Percentiles rank a stretch among this genome's conserved stretches.
phyloP scores from a whole-genome alignment of 2,797 vertebrate species.

The Phoebastria nigripes region DNA sequence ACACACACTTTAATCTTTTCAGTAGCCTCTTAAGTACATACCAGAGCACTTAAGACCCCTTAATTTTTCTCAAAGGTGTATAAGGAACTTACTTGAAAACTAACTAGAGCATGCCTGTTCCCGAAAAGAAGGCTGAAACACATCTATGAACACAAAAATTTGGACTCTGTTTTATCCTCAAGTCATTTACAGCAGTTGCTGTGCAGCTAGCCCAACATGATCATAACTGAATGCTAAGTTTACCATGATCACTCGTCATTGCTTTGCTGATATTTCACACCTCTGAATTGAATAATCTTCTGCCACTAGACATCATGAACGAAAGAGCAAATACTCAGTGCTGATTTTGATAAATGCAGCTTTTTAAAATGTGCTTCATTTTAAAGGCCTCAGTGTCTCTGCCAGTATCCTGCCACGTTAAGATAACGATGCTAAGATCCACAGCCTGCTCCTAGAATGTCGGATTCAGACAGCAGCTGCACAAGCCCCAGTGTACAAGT shows the following conservation, averaged over 20 bases:
- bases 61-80: not conserved
- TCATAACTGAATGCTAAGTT: accelerated
- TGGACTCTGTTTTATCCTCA: accelerated
- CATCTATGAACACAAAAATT: accelerated
- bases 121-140: too few relatives aligned
- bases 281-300: not conserved
- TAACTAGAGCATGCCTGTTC: not conserved
- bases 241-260: accelerated
- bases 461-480: not conserved
- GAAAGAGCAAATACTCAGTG: not conserved
- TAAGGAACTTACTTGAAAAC: not conserved
- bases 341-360: not conserved
- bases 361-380: not conserved
- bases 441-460: not conserved
- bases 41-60: accelerated
- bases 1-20: accelerated
- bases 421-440: not conserved
- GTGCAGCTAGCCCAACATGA: not conserved
- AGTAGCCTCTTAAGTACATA: not conserved
- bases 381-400: not conserved
- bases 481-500: not conserved
- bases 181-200: not conserved
- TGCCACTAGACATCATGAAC: not conserved
- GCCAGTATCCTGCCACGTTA: not conserved
- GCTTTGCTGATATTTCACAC: not conserved